A percentile compares a stretch with the other conserved stretches of the same genome.
Conservation (phyloP, 2,113 vertebrate genomes). For the Cochlearius cochlearius region DNA sequence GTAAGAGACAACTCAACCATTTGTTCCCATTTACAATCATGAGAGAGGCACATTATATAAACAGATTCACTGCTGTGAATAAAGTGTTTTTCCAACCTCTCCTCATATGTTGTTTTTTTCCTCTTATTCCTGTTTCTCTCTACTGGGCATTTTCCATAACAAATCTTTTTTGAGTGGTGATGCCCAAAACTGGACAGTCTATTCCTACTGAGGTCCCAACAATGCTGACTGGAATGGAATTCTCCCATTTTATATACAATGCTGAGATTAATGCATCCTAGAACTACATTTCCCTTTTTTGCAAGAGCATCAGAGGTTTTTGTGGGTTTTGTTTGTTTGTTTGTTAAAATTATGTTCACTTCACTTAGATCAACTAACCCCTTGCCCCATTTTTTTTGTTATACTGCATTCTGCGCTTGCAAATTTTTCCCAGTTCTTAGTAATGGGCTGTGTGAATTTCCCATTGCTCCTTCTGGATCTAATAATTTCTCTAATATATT, state of each 20-base stretch:
- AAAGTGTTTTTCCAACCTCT: not conserved
- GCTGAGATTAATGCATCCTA: not conserved
- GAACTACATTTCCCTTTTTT: not conserved
- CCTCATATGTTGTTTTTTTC: accelerated
- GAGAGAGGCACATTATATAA: not conserved
- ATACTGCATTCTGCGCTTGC: not conserved
- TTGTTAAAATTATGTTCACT: not conserved
- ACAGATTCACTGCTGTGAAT: not conserved
- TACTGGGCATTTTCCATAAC: not conserved
- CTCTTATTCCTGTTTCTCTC: not conserved
- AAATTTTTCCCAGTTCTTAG: not conserved
- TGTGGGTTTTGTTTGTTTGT: not conserved
- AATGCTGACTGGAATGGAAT: not conserved
- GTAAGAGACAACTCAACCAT: not conserved
- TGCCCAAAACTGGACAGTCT: not conserved
- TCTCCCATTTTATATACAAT: not conserved
- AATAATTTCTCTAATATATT: not conserved
- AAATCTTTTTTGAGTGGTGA: not conserved
- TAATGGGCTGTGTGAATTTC: not conserved
- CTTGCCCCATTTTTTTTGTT: not conserved
- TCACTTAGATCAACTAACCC: not conserved
- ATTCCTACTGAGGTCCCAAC: not conserved
- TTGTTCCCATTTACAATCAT: not conserved
- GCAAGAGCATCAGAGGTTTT: accelerated
- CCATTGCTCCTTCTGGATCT: not conserved